These are phyloP conservation scores for Diadema setosum DNA, from an alignment of 35 echinoderm and acorn worm species.

Conservation along the genomic window DNA sequence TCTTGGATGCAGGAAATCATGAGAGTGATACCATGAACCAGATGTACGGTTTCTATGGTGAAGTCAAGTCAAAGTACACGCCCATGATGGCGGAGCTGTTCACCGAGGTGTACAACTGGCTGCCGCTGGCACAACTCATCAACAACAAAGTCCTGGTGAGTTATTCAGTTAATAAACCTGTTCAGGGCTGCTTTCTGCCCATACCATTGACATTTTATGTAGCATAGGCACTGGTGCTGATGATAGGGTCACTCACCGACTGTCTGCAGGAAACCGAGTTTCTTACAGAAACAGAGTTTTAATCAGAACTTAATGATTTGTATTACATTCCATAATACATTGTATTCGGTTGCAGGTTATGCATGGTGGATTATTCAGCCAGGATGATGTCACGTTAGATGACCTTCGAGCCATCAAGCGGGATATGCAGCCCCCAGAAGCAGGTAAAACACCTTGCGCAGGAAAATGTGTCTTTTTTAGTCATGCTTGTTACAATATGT, in stretches of 20 bases:
- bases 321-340: no score
- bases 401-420: slow-evolving; percentile 87
- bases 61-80: slow-evolving; percentile 94
- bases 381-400: slow-evolving; percentile 86
- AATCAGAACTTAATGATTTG: no score
- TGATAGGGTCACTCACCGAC: no score
- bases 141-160: slow-evolving; percentile 93
- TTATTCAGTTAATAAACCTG: no score
- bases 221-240: no score
- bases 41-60: slow-evolving; percentile 99
- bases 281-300: no score
- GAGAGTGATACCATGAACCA: slow-evolving; percentile 99
- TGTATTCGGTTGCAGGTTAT: no score
- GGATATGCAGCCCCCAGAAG: slow-evolving; percentile 90
- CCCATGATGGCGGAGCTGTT: slow-evolving; percentile 89
- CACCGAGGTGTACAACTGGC: slow-evolving; percentile 98
- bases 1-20: slow-evolving; percentile 76
- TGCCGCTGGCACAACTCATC: slow-evolving; percentile 91
- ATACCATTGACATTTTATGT: no score
- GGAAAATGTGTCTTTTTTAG: no score
- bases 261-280: no score
- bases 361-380: slow-evolving; percentile 93
- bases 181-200: no score
- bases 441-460: slow-evolving; percentile 61
- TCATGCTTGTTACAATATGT: no score